Evolutionary conservation across 2,113 vertebrate species (phyloP), one percentile per base, ranked within the genome.

Genomic region (Periophthalmus modestus): DNA sequence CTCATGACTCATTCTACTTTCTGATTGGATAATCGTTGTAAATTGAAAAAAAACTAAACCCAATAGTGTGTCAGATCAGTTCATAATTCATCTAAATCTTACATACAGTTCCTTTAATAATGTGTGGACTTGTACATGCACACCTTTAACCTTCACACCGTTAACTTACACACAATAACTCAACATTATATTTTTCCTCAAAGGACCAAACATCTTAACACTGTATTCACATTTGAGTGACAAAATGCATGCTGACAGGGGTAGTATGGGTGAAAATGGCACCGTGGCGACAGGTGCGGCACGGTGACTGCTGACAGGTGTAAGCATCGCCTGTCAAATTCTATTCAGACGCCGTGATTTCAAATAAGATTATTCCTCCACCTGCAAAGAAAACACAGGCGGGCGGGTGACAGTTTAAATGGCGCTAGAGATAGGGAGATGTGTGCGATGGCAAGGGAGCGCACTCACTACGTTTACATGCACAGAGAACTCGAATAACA

Each of bases 271-370:
- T 11, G 39, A n/a, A 48, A 74, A 57, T 54, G 66, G 66, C 46
- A 69, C 12, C 12, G 58, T 58, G 54, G 24, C 34, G 71, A 66
- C 24, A 58, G 50, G 18, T 0, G 57, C 23, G 63, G 33, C 34
- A 3, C 62, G 16, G 0, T 81, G 76, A 73, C 72, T 59, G 59
- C 55, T 55, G 77, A 68, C 80, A 66, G 70, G 78, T 68, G 81
- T 43, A 36, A 74, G 73, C 74, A 61, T 21, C 43, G 21, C 11
- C 21, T 24, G 61, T 66, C 78, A 58, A 46, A 50, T 72, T 7
- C 59, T 34, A 19, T 62, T 62, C 59, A 18, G 16, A 19, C 7
- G 71, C 19, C 72, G 75, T 33, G 63, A 76, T 71, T 1, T 28
- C 70, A 67, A 3, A 48, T 4, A 4, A 0, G 71, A 72, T 80